Base-by-base conservation (phyloP, 1,140 invertebrate species). In the Trinorchestia longiramus region DNA sequence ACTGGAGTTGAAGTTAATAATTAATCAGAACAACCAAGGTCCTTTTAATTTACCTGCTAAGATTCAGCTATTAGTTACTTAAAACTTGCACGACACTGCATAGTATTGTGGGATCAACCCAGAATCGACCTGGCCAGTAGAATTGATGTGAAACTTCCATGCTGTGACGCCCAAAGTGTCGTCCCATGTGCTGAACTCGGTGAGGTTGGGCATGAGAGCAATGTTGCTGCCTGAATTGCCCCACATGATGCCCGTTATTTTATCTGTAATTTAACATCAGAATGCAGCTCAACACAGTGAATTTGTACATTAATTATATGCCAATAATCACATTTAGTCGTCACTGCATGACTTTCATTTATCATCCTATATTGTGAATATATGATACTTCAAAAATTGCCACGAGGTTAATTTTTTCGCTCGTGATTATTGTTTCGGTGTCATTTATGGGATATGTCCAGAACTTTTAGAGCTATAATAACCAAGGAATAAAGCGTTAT, bases 201-300 rank as follows among this genome's bases (percentile, higher is more conserved):
- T 94, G 43, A 94, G 92, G 92, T 94, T 94, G 44, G 92, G 92
- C 43, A 42, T 15, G 3, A 94, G 44, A 45, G 92, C 92, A 43
- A 94, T 94, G 92, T 94, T 94, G 19, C 8, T 44, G 36, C 92
- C 92, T 15, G 92, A 42, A 43, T 94, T 94, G 6, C 92, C 92
- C 92, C 92, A 94, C 92, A 94, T 94, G 43, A 94, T 47, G 43
- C 92, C 92, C 41, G 92, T 94, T n/a, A 94, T 94, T 94, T 94
- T 94, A 44, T 47, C 92, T 94, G 40, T 4, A 45, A 43, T 6
- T 43, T 6, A 94, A 90, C 62, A 36, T 19, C 3, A 53, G 28
- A 77, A 36, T 77, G 36, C 36, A 3, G 8, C 36, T 19, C 15
- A 77, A 77, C 15, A 36, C 11, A 1, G 15, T 77, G 3, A 77